Base-by-base conservation (phyloP, 1,140 invertebrate species). In the Calosoma granatense region DNA sequence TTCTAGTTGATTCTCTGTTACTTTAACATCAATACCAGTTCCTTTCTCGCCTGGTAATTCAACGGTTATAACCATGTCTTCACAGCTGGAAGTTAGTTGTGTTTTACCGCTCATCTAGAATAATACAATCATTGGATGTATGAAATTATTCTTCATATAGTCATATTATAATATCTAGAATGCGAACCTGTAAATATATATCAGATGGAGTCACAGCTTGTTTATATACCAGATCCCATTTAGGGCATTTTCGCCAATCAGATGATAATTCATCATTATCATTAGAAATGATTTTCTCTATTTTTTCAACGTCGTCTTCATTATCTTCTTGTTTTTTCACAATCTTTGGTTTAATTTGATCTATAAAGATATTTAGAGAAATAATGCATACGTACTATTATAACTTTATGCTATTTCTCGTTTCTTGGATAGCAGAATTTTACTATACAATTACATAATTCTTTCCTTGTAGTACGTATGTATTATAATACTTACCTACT, bases 151-250 rank as follows among this genome's bases (percentile, higher is more conserved):
- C 54, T 56, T 51, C 55, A 12, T 59, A 47, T 26, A 55, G 14
- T 54, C 36, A 17, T 55, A 53, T 15, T 54, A n/a, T n/a, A n/a
- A n/a, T n/a, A n/a, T n/a, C 26, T 9, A 47, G 53, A 20, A 20
- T 53, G 52, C 62, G 67, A 71, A 88, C 87, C 72, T 89, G 87
- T 51, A 94, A 74, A 72, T 83, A 94, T 26, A 94, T 80, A 70
- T 95, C 90, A 71, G 92, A 89, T 0, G 90, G 80, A 9, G 81
- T 82, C 1, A 95, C 88, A 52, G 85, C 77, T 70, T 95, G 92
- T 62, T 87, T 85, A 67, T 90, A 94, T 64, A 84, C 80, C 65
- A 93, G 87, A 19, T 86, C 83, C 74, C 89, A 94, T 61, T 83
- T 78, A 1, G 91, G 91, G 36, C 78, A 75, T 64, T 81, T 80